Percentiles rank a stretch among this genome's conserved stretches.
Conservation (phyloP, 1,140 invertebrate species). For the Drosophila suzukii region DNA sequence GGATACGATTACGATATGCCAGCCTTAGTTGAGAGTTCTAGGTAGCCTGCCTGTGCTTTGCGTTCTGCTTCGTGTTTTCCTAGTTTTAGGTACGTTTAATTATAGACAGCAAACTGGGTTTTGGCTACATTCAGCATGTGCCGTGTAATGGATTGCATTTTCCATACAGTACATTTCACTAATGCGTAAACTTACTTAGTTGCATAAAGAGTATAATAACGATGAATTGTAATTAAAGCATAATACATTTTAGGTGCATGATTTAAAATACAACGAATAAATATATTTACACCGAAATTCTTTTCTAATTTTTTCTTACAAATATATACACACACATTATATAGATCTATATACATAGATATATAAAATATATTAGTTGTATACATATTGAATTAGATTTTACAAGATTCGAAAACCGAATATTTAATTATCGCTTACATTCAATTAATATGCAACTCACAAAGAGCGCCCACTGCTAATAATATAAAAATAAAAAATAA, state of each 20-base stretch:
- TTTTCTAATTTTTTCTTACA: constrained; percentile 76
- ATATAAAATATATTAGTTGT: constrained; percentile 64
- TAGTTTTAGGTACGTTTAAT: constrained; percentile 68
- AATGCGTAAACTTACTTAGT: constrained; percentile 53
- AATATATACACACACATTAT: constrained; percentile 68
- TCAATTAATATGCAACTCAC: constrained; percentile 73
- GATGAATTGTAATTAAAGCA: constrained; percentile 66
- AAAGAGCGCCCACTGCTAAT: constrained; percentile 63
- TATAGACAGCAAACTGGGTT: constrained; percentile 62
- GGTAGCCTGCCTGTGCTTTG: constrained; percentile 56
- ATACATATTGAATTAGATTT: constrained; percentile 76
- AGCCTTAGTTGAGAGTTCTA: constrained; percentile 59
- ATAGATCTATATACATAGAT: constrained; percentile 54
- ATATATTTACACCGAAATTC: constrained; percentile 77
- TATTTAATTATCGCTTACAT: constrained; percentile 76
- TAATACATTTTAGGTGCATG: constrained; percentile 66
- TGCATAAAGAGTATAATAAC: constrained; percentile 65
- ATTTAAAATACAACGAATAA: constrained; percentile 83
- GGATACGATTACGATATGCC: constrained; percentile 43
- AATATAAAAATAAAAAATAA: constrained; percentile 12
- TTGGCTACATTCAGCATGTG: constrained; percentile 49
- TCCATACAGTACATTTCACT: constrained; percentile 42
- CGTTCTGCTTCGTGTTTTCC: constrained; percentile 58
- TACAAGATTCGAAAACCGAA: constrained; percentile 58
- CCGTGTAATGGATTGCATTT: constrained; percentile 45